Evolutionary conservation across 2,888 invertebrate genomes (phyloP), one percentile per base, ranked within the genome.

Genomic region (Thumatha senex): DNA sequence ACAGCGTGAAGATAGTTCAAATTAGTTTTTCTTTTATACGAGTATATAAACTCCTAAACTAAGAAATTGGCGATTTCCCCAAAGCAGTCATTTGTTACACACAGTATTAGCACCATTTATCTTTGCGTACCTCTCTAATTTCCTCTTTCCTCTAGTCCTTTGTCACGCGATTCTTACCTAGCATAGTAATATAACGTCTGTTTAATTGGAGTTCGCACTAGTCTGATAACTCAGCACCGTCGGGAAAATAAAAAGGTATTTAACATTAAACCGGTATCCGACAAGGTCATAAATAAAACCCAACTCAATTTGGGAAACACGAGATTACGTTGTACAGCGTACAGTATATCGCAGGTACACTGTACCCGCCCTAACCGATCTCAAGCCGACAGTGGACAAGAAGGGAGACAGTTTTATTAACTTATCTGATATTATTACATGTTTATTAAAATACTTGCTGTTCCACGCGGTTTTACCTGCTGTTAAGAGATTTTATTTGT

Each of bases 161-260:
- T 67, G 68, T 67, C 68, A 54, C 61, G 30, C 46, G 36, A 51
- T 41, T 61, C 55, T 56, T 61, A 59, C 56, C 38, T 45, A 47
- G 47, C 56, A 56, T 63, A 63, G 63, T 67, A 63, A 67, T 67
- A 63, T 58, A 58, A 54, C 58, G 50, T 40, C 39, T 45, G 30
- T 53, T 52, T 67, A 70, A 67, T 67, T 70, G 61, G 58, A 67
- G 55, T 51, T 48, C 43, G 41, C 46, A 47, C 54, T 35, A 5
- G 36, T 11, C 52, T 54, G 56, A 67, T 67, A 67, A 67, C 63
- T 58, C 49, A 48, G 46, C 46, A 43, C 40, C 47, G 11, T 38
- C 30, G 33, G 52, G 29, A 47, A 49, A 45, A 66, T 56, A 69
- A 61, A 66, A 59, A 63, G 55, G 47, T 42, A 52, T 63, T 61